A percentile compares a stretch with the other conserved stretches of the same genome.
Conservation (phyloP, 2,888 invertebrate species). For the Geotrupes spiniger region DNA sequence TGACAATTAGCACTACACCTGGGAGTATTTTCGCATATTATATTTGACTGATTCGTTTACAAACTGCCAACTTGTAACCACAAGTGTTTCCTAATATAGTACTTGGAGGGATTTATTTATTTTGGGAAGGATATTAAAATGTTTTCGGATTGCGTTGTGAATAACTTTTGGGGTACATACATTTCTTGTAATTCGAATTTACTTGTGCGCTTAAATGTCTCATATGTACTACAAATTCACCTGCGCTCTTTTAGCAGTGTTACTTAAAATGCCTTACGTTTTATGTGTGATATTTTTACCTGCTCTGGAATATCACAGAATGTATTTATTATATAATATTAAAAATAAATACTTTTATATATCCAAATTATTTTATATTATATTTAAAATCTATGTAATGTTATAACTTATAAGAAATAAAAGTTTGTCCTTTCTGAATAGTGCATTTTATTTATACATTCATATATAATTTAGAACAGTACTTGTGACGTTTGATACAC, state of each 20-base stretch:
- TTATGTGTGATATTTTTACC: conserved; percentile 3
- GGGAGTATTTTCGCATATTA: no score
- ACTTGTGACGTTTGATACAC: no score
- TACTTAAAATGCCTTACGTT: conserved; percentile 2
- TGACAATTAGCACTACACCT: no score
- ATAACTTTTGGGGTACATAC: no score
- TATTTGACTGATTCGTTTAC: no score
- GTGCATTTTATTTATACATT: background rate
- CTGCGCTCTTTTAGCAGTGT: background rate
- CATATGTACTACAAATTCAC: no score
- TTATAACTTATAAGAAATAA: conserved; percentile 2
- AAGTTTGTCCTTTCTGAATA: conserved; percentile 2
- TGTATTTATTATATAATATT: conserved; percentile 2
- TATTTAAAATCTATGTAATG: background rate
- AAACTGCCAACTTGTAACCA: no score
- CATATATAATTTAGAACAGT: no score
- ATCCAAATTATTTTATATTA: background rate
- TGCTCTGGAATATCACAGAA: conserved; percentile 2
- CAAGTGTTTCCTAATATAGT: background rate
- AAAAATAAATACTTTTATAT: background rate
- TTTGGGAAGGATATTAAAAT: conserved; percentile 3
- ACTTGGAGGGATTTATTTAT: background rate
- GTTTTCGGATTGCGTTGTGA: no score
- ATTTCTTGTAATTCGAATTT: no score
- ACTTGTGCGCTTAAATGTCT: no score